Percentiles rank a stretch among this genome's conserved stretches.
phyloP scores from a whole-genome alignment of 2,113 vertebrate genomes.

The Chelonoidis abingdonii region DNA sequence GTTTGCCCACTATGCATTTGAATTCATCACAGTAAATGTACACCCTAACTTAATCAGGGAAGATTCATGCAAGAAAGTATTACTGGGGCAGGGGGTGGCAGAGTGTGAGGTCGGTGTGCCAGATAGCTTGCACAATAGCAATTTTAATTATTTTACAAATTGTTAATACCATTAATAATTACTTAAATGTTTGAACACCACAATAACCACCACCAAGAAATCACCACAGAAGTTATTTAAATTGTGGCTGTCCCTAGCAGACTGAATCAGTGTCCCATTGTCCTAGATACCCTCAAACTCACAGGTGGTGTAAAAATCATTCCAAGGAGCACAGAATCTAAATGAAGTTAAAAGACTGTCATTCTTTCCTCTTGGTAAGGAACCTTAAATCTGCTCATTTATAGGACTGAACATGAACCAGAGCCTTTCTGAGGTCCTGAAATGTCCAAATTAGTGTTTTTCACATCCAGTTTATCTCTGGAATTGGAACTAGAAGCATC shows the following conservation, averaged over 20 bases:
- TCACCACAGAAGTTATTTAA: neutral
- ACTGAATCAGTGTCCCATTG: neutral
- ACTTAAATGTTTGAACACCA: conserved; percentile 10
- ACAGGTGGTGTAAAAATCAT: neutral
- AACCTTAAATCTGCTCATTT: neutral
- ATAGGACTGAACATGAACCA: neutral
- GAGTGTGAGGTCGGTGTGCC: neutral
- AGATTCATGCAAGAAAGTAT: neutral
- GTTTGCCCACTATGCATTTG: neutral
- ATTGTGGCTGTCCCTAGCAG: neutral
- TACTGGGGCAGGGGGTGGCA: neutral
- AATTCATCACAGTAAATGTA: neutral
- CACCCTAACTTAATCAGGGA: neutral
- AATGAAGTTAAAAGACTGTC: neutral
- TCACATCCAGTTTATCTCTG: neutral
- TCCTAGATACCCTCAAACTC: neutral
- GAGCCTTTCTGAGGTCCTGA: neutral
- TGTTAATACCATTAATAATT: neutral
- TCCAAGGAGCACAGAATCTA: conserved; percentile 22
- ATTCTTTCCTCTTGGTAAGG: conserved; percentile 32
- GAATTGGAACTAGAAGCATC: neutral
- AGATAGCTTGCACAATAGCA: neutral
- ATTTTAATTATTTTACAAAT: neutral
- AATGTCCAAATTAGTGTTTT: neutral
- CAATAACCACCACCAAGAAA: conserved; percentile 29